Evolutionary conservation across 2,797 vertebrate genomes (phyloP).

Genomic region (Clarias fuscus): DNA sequence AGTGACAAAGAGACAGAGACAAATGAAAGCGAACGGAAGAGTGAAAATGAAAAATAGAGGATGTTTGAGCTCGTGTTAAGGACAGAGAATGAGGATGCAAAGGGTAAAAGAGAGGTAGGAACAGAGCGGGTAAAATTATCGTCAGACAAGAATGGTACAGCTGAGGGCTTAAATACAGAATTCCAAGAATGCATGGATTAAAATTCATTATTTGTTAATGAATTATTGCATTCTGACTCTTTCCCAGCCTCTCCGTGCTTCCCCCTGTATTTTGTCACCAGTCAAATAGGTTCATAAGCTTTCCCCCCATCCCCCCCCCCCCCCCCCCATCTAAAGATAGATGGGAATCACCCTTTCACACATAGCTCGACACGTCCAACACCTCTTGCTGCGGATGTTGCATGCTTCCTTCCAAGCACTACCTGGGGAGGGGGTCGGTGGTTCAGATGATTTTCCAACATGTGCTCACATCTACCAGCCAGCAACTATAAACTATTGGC

Average conservation of each 20-base stretch:
- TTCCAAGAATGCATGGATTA: neutral
- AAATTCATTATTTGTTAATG: neutral
- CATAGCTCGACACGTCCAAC: conserved; percentile 8
- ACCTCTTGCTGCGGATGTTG: conserved; percentile 19
- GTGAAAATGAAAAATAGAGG: neutral
- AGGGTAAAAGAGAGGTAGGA: neutral
- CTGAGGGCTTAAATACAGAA: neutral
- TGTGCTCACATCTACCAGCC: conserved; percentile 37
- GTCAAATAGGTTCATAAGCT: conserved; percentile 44
- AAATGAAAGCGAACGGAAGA: neutral
- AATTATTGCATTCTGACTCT: neutral
- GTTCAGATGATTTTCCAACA: conserved; percentile 26
- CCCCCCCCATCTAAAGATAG: conserved; percentile 57
- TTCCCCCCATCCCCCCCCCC: conserved; percentile 33
- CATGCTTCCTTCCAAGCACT: conserved; percentile 39
- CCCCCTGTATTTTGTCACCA: conserved; percentile 21
- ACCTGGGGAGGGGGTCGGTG: neutral
- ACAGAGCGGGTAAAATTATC: neutral
- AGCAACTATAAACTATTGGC: conserved; percentile 23
- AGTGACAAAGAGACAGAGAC: conserved; percentile 25
- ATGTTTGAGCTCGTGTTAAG: neutral
- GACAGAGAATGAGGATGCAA: neutral
- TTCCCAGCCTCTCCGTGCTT: neutral
- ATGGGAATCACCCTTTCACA: conserved; percentile 35
- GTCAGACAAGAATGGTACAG: no score